Evolutionary conservation across 1,140 invertebrate genomes (phyloP), one percentile per base, ranked within the genome.

Genomic region (Hylaeus anthracinus): DNA sequence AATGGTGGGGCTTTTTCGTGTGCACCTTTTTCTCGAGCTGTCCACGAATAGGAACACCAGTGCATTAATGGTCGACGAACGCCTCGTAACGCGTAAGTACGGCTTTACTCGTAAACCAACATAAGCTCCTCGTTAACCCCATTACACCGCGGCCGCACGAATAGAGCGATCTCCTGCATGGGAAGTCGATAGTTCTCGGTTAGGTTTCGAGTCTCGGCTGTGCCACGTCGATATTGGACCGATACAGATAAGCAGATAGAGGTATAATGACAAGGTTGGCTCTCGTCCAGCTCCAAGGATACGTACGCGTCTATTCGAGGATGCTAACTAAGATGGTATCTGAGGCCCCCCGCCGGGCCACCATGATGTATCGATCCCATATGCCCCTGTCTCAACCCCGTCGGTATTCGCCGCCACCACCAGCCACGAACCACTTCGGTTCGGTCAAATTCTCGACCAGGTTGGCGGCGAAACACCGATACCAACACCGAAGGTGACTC

Each of bases 281-380:
- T 84, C 69, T 82, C 85, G 5, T 86, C 65, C 66, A 77, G 71
- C 77, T 26, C 26, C 26, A 26, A 51, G 79, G 80, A 72, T 88
- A 83, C 73, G 84, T 89, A 82, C 86, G 81, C 84, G 86, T 88
- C 87, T 86, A 86, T 89, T 88, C 83, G 84, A 89, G 88, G 85
- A 90, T 88, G 85, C 88, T 88, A 90, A 90, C 90, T 85, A 82
- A 90, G 90, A 91, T 91, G 79, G 84, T 91, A 91, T 91, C 90
- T 81, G 86, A 14, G 72, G 84, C 84, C 67, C 78, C 91, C 91
- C 66, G 90, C 88, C 89, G 91, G 72, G 87, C 55, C 79, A 73
- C 85, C 88, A 88, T 93, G 91, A 93, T 92, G 90, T 90, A 93
- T 93, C 92, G 91, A 92, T 92, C 90, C 89, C 86, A 87, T 90